Evolutionary conservation across 1,140 invertebrate species (phyloP).

Genomic region (Tetraneura akinire): DNA sequence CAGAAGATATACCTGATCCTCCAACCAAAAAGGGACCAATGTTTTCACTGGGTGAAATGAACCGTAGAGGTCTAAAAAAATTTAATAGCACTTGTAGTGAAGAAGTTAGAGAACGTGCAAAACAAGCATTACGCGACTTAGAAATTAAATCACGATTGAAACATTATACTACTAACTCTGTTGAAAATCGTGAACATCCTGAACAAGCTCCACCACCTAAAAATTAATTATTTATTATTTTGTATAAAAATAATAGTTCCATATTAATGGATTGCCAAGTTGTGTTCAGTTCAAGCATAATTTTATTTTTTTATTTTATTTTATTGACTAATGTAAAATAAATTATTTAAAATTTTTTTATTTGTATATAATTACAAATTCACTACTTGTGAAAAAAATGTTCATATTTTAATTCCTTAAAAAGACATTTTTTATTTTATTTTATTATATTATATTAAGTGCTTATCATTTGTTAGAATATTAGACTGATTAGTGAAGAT

Average conservation of each 20-base stretch:
- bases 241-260: constrained; percentile 13
- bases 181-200: constrained; percentile 14
- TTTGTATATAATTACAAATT: constrained; percentile 20
- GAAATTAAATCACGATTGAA: constrained; percentile 46
- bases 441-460: neutral
- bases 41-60: constrained; percentile 27
- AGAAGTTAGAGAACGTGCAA: constrained; percentile 39
- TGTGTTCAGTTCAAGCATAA: constrained; percentile 44
- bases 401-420: constrained; percentile 28
- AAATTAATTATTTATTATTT: neutral
- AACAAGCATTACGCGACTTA: constrained; percentile 39
- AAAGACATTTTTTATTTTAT: constrained; percentile 41
- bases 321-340: neutral
- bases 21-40: no score
- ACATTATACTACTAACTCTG: constrained; percentile 38
- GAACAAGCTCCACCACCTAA: constrained; percentile 16
- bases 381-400: constrained; percentile 36
- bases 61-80: constrained; percentile 38
- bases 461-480: constrained; percentile 33
- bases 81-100: constrained; percentile 46
- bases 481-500: constrained; percentile 49
- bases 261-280: constrained; percentile 36
- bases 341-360: constrained; percentile 22
- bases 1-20: no score
- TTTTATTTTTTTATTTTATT: constrained; percentile 13